A percentile compares a stretch with the other conserved stretches of the same genome.
Conservation (phyloP, 2,113 vertebrate genomes). For the Elaphurus davidianus region DNA sequence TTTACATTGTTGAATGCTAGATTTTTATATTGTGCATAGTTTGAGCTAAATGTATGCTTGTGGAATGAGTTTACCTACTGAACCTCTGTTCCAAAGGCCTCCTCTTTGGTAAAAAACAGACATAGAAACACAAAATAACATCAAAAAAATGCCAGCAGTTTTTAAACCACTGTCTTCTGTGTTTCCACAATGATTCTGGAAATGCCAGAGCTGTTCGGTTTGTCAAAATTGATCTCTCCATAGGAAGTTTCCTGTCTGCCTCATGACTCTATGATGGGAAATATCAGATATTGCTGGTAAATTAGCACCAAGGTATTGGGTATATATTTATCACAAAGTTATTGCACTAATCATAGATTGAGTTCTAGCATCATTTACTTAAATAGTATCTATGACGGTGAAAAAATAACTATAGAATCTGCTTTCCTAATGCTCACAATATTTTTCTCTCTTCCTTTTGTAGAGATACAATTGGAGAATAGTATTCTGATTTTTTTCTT, state of each 20-base stretch:
- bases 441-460: conserved; percentile 14
- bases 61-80: background rate
- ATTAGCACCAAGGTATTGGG: background rate
- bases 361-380: background rate
- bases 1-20: background rate
- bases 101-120: background rate
- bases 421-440: background rate
- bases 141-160: background rate
- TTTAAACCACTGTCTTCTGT: background rate
- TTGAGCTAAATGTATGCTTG: background rate
- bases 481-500: background rate
- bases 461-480: background rate
- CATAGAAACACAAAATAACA: background rate
- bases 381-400: background rate
- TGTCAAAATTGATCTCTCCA: background rate
- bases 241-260: background rate
- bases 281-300: background rate
- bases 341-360: background rate
- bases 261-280: background rate
- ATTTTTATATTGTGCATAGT: background rate
- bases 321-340: background rate
- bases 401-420: background rate
- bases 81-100: background rate
- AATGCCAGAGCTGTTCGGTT: background rate
- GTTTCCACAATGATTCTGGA: background rate